Evolutionary conservation across 92 coral and sea anemone species (phyloP), one percentile per base, ranked within the genome.

Genomic region (Epizoanthus ramosus): DNA sequence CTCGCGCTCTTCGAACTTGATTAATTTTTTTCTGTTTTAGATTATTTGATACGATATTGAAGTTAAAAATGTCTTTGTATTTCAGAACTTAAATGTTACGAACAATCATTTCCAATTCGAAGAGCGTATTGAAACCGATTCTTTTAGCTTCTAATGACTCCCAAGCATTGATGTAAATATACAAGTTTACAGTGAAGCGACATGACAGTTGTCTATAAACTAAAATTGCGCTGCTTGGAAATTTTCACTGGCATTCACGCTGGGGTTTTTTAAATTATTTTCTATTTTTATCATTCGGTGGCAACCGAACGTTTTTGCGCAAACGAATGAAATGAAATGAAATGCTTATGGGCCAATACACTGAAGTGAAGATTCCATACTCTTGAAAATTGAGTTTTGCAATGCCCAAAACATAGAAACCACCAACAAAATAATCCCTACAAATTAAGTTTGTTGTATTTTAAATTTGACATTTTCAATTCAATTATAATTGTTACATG

Each of bases 91-190:
- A 33, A 17, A 35, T 41, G 1, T 59, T 35, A 61, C 45, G 39
- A 77, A 39, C 10, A 77, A 77, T 77, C 1, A 77, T 77, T 61
- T 77, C 52, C 63, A 77, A 60, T n/a, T 61, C 43, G 68, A 77
- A 61, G 37, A 77, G 67, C 63, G 5, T 24, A 56, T 24, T 13
- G 17, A 60, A 61, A 21, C 52, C 23, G 23, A 37, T 61, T 75
- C 54, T 41, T 77, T 61, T 61, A 74, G 79, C 52, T 61, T 77
- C 70, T 77, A 61, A 77, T 60, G 50, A 59, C 82, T 21, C 23
- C 23, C 59, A 10, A 21, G 52, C 58, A 61, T 21, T 17, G 59
- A 61, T 77, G 61, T 47, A 10, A 8, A 57, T 58, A 57, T 28
- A 50, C 67, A n/a, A 57, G 57, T 61, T 17, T 33, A 24, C 24